Conservation (phyloP, 1,140 invertebrate genomes). For the Cephus cinctus region DNA sequence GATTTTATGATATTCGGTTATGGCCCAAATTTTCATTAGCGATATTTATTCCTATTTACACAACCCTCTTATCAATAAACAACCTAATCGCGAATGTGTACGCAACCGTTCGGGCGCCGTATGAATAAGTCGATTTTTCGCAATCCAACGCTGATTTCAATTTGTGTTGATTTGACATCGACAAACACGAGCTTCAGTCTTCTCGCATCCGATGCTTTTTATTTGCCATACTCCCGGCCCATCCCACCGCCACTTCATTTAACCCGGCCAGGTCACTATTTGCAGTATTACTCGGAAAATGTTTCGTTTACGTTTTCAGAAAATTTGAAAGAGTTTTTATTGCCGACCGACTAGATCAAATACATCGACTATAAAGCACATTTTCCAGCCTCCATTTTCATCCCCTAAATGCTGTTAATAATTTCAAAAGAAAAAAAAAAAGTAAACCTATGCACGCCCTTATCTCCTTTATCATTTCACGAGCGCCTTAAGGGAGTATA, state of each 20-base stretch:
- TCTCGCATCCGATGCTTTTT: constrained; percentile 17
- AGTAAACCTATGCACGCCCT: neutral
- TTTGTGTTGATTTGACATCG: constrained; percentile 52
- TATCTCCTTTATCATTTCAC: constrained; percentile 2
- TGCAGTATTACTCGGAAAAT: constrained; percentile 48
- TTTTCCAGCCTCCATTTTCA: too few relatives aligned
- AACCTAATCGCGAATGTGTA: neutral
- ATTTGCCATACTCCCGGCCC: constrained; percentile 43
- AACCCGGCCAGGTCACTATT: constrained; percentile 36
- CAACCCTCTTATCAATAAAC: too few relatives aligned
- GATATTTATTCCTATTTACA: too few relatives aligned
- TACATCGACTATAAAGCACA: too few relatives aligned
- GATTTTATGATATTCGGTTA: too few relatives aligned
- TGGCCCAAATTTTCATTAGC: too few relatives aligned
- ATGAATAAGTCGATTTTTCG: constrained; percentile 29
- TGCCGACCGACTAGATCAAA: too few relatives aligned
- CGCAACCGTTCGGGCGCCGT: neutral
- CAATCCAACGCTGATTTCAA: constrained; percentile 53
- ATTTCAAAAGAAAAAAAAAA: too few relatives aligned
- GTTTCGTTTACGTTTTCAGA: constrained; percentile 39
- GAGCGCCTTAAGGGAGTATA: too few relatives aligned
- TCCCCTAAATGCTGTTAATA: too few relatives aligned
- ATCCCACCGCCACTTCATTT: constrained; percentile 44
- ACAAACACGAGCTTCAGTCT: constrained; percentile 36
- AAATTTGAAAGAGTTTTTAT: too few relatives aligned